A percentile compares a stretch with the other conserved stretches of the same genome.
Evolutionary conservation across 2,797 vertebrate species (phyloP).

Genomic region (Tauraco hartlaubi): DNA sequence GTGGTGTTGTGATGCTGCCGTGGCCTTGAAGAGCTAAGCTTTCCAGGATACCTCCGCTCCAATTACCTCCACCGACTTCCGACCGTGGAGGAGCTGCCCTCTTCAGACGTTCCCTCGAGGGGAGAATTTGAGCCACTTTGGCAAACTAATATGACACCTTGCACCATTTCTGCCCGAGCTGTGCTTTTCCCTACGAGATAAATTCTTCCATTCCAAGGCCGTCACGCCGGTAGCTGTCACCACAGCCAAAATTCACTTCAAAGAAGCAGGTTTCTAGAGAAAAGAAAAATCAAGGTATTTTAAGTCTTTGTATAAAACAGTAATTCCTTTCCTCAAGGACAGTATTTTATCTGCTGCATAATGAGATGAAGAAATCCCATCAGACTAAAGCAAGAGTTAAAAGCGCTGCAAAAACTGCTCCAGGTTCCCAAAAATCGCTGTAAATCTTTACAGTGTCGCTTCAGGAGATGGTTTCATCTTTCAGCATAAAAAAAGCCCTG

Average conservation of each 20-base stretch:
- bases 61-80: not conserved
- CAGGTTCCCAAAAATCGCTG: not conserved
- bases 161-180: not conserved
- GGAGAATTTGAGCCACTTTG: not conserved
- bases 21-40: not conserved
- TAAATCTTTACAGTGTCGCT: not conserved
- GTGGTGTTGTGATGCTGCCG: not conserved
- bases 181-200: not conserved
- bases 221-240: not conserved
- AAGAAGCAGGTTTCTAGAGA: not conserved
- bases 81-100: not conserved
- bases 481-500: not conserved
- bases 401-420: not conserved
- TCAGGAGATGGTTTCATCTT: conserved; percentile 22
- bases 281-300: not conserved
- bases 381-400: conserved; percentile 23
- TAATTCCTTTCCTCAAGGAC: conserved; percentile 16
- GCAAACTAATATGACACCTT: not conserved
- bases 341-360: conserved; percentile 23
- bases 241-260: not conserved
- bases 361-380: conserved; percentile 41
- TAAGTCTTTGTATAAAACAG: not conserved
- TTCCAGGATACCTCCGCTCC: not conserved
- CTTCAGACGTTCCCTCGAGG: not conserved
- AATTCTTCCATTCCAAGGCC: not conserved